Percentiles rank a stretch among this genome's conserved stretches.
Conservation (phyloP, 2,113 vertebrate species). For the Pterophyllum scalare region DNA sequence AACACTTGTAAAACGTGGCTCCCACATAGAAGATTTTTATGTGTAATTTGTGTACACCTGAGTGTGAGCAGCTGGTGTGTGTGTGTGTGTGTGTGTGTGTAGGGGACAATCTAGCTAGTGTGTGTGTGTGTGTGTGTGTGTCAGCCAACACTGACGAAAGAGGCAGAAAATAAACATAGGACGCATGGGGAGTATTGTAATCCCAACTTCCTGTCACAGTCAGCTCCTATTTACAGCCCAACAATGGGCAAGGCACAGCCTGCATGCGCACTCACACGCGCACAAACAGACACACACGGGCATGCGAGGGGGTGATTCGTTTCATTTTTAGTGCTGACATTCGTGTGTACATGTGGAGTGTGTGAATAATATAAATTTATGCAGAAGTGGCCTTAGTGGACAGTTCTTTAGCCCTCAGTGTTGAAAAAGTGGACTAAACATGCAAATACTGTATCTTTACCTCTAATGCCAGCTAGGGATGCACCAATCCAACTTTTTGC, state of each 20-base stretch:
- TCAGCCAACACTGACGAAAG: slow-evolving; percentile 68
- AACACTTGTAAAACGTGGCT: slow-evolving; percentile 45
- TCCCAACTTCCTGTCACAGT: slow-evolving; percentile 80
- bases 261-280: slow-evolving; percentile 49
- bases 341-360: slow-evolving; percentile 27
- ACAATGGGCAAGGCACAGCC: slow-evolving; percentile 73
- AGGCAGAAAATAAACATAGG: slow-evolving; percentile 79
- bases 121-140: slow-evolving; percentile 45
- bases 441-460: not conserved
- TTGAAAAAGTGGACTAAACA: not conserved
- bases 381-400: not conserved
- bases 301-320: slow-evolving; percentile 25
- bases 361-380: slow-evolving; percentile 12
- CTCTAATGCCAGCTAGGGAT: too few species aligned
- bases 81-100: slow-evolving; percentile 49
- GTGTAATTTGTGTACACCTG: slow-evolving; percentile 42
- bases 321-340: slow-evolving; percentile 33
- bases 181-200: slow-evolving; percentile 79
- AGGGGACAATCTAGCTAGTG: slow-evolving; percentile 42
- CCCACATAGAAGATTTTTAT: slow-evolving; percentile 41
- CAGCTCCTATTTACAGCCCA: slow-evolving; percentile 76
- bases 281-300: not conserved
- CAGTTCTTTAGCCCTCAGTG: not conserved
- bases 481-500: not conserved
- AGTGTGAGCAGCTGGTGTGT: slow-evolving; percentile 62